Evolutionary conservation across 2,797 vertebrate genomes (phyloP), one percentile per base, ranked within the genome.

Genomic region (Sphaeramia orbicularis): DNA sequence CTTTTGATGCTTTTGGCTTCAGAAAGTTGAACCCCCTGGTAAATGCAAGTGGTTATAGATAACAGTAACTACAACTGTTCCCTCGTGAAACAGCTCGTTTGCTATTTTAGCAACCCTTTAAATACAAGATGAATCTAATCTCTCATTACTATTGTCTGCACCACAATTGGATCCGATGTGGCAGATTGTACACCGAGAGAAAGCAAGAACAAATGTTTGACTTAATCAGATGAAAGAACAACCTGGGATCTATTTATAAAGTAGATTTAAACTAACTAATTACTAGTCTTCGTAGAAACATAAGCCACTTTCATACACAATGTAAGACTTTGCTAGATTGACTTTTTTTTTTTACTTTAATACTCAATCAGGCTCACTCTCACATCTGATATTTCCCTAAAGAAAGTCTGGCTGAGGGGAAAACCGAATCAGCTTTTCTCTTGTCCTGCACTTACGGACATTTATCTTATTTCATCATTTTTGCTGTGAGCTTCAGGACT

Each of bases 31-130:
- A 74, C 35, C 27, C 4, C 30, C 42, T 4, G 40, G 15, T 35
- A 32, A 70, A 51, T 35, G 21, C 15, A 10, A 18, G 15, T 10
- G 30, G 67, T 64, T 36, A 36, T 2, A 51, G 57, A 60, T 37
- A 69, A 49, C 21, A 41, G 19, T 18, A n/a, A 49, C 37, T 27
- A 55, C 65, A 44, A 65, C 24, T 21, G 66, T 36, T 67, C 51
- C 54, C 54, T 60, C n/a, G 16, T 61, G 36, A 52, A 68, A 62
- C 58, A 60, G 43, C 62, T 57, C 36, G 24, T 50, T 54, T 56
- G 32, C 16, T 19, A 45, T 52, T 59, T 68, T 16, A 53, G 60
- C 59, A 50, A 14, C 37, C 30, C 40, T 58, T 44, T 55, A 27
- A 37, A 53, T 53, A 50, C 6, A 41, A 12, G 14, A 4, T 16